Percentiles rank a stretch among this genome's conserved stretches.
phyloP scores from a whole-genome alignment of 2,888 invertebrate genomes.

The Platerodrilus igneus region DNA sequence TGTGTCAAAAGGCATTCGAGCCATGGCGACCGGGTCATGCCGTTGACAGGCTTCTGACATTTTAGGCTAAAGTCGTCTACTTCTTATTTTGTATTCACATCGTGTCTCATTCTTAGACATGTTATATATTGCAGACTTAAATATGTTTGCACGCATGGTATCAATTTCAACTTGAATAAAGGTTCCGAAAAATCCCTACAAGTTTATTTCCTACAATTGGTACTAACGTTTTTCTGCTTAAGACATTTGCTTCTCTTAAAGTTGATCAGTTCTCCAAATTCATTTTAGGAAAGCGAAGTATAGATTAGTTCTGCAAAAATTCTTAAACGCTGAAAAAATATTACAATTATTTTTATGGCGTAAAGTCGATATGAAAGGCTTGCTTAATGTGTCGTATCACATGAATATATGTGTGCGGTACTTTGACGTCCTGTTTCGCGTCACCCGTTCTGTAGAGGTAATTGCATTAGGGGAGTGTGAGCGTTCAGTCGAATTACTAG shows the following conservation, averaged over 20 bases:
- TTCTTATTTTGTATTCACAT: slow-evolving; percentile 46
- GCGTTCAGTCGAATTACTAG: slow-evolving; percentile 26
- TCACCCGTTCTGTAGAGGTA: slow-evolving; percentile 21
- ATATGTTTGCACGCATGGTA: slow-evolving; percentile 39
- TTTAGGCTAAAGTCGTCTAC: slow-evolving; percentile 44
- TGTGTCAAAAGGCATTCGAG: too few relatives aligned
- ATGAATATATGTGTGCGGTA: slow-evolving; percentile 10
- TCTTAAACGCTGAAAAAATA: slow-evolving; percentile 10
- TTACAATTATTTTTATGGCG: slow-evolving; percentile 5
- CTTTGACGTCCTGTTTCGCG: slow-evolving; percentile 20
- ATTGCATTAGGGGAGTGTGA: slow-evolving; percentile 27
- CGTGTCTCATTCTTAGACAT: slow-evolving; percentile 38
- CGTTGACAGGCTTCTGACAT: slow-evolving; percentile 44
- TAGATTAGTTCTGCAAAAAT: too few relatives aligned
- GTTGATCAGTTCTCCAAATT: slow-evolving; percentile 14
- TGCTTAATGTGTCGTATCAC: slow-evolving; percentile 15
- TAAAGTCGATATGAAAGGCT: slow-evolving; percentile 7
- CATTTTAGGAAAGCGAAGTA: slow-evolving; percentile 9
- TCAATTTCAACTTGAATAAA: slow-evolving; percentile 32
- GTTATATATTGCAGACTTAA: slow-evolving; percentile 40
- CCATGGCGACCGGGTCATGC: slow-evolving; percentile 41
- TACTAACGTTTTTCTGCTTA: too few relatives aligned
- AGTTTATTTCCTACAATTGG: too few relatives aligned
- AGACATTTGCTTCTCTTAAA: slow-evolving; percentile 10
- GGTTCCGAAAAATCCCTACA: slow-evolving; percentile 16